phyloP scores from a whole-genome alignment of 2,113 vertebrate genomes.

The Pluvialis apricaria region DNA sequence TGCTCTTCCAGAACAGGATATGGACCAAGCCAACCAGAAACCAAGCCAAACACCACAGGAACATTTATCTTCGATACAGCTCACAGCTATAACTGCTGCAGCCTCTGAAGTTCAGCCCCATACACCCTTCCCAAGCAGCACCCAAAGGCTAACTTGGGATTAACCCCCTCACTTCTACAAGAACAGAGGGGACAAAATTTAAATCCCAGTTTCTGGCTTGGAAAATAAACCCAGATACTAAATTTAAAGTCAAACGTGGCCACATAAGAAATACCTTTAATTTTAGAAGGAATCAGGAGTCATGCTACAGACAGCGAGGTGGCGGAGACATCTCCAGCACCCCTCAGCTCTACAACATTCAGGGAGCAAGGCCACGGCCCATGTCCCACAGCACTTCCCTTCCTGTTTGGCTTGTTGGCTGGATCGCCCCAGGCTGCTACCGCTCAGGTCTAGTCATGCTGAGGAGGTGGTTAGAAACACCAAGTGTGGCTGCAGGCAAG shows the following conservation, averaged over 20 bases:
- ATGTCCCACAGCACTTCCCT: background rate
- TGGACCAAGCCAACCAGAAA: constrained; percentile 61
- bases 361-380: background rate
- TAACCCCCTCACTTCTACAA: background rate
- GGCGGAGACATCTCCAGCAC: background rate
- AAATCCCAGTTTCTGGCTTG: background rate
- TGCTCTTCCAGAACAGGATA: constrained; percentile 39
- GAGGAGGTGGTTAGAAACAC: constrained; percentile 63
- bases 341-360: background rate
- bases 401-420: constrained; percentile 55
- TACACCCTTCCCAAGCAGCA: background rate
- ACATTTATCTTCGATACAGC: background rate
- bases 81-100: background rate
- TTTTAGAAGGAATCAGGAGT: background rate
- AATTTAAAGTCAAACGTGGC: background rate
- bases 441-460: constrained; percentile 77
- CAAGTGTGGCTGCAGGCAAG: constrained; percentile 69
- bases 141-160: background rate
- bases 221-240: background rate
- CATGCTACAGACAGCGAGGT: background rate
- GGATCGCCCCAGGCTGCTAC: constrained; percentile 1
- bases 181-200: background rate
- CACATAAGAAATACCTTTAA: background rate
- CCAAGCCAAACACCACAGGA: constrained; percentile 58
- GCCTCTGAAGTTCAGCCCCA: background rate